Base-by-base conservation (phyloP, 2,888 invertebrate genomes). In the Eumerus sabulonum region DNA sequence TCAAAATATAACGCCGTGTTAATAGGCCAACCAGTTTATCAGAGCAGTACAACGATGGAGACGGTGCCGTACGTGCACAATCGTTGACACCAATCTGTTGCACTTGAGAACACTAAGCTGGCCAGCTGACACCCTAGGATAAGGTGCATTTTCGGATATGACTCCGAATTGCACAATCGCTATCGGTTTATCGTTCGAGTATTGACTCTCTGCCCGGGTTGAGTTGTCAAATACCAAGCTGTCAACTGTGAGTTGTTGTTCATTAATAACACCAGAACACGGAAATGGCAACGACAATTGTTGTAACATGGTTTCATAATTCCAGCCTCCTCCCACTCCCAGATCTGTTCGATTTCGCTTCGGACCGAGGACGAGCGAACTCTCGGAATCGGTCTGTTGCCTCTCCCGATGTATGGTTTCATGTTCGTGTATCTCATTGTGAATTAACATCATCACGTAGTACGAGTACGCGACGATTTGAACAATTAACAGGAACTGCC, bases 401-500 rank as follows among this genome's bases (percentile, higher is more conserved):
- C 12, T 56, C 14, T 45, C 14, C 13, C 13, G 17, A 27, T 36
- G 9, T 35, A 7, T 27, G 27, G 27, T 27, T 27, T 7, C 27
- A 27, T 27, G 27, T 27, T 27, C 27, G 27, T 27, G 27, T 27
- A 7, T 27, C 27, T 27, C 27, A 27, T 38, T 47, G 59, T 68
- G 77, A 79, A 74, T 79, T 64, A 63, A 74, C 74, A 60, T 68
- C 79, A 74, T 79, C 79, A 74, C 77, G 74, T 77, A 72, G 27
- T 27, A 27, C 27, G 27, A 27, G 27, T 56, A 59, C 57, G 64
- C 72, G 62, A 72, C 50, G 70, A 79, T 74, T 60, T 42, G 74
- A 79, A 79, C 79, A 79, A 79, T 79, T 79, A 79, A 79, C 79
- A 79, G 79, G 74, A 79, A 79, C 74, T 74, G 79, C 79, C 51